Evolutionary conservation across 2,888 invertebrate species (phyloP), one percentile per base, ranked within the genome.

Genomic region (Smittia sp.): DNA sequence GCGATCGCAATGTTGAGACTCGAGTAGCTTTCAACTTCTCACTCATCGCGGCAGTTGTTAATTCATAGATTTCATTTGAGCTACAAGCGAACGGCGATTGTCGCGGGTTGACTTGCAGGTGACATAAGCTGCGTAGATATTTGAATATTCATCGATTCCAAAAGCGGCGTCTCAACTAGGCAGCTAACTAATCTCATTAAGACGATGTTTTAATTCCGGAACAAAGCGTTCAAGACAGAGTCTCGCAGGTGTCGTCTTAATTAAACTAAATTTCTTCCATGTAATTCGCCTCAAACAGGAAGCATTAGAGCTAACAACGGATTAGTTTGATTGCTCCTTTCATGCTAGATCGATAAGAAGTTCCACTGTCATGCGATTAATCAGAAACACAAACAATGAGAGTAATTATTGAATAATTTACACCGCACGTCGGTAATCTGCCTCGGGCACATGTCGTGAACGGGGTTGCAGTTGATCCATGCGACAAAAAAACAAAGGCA

Each of bases 341-440:
- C 32, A 46, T 46, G 46, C 46, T 46, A 11, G 46, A 46, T 46
- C 46, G 46, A 15, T 46, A 15, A 46, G 46, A 46, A 46, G n/a
- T 46, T 46, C 15, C 13, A 46, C 46, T 15, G 15, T 46, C 15
- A 46, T 13, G 58, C 58, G 20, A 58, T 24, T 58, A 58, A 22
- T 22, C 58, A 7, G 24, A 24, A 58, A n/a, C 58, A 24, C 20
- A 58, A 70, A 68, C 68, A 68, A 68, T 46, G 4, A 46, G 11
- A 68, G 52, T 32, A 70, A 70, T 70, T 70, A 70, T 39, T 70
- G 25, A 70, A 54, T 70, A 70, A 70, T 54, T 70, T 70, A 58
- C 70, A 25, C 54, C 70, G 22, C 24, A 70, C 32, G 70, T 4
- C 20, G 27, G 46, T 70, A 70, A 70, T 70, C 70, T 70, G 46